phyloP scores from a whole-genome alignment of 2,113 vertebrate genomes.

The human (Homo sapiens) region DNA sequence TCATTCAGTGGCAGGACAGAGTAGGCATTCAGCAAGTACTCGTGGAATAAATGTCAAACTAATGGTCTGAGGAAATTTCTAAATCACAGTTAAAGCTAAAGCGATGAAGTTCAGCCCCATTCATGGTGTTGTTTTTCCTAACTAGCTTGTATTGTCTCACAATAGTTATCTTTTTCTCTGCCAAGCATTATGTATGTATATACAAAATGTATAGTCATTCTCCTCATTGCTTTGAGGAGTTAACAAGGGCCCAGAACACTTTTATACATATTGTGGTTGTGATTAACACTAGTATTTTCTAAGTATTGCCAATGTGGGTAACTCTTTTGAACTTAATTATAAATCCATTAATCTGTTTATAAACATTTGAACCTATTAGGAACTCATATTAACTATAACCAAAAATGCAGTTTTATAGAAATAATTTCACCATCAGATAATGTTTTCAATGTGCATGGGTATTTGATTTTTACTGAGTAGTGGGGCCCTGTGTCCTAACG shows the following conservation, averaged over 20 bases:
- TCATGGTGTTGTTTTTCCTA: accelerated
- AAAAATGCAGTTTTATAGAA: background rate
- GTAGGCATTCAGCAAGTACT: too few relatives aligned
- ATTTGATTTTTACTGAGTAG: background rate
- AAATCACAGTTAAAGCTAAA: background rate
- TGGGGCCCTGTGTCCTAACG: background rate
- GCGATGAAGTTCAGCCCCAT: accelerated
- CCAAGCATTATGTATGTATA: background rate
- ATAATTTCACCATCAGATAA: background rate
- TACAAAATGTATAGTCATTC: background rate
- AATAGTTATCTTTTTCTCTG: background rate
- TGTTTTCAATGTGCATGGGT: background rate
- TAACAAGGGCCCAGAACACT: background rate
- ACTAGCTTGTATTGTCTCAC: background rate
- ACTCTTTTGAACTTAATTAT: background rate
- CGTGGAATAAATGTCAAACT: background rate
- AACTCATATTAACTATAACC: background rate
- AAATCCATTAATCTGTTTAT: background rate
- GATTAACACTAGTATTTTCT: background rate
- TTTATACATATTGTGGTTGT: background rate
- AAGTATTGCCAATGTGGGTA: background rate
- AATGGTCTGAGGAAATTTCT: background rate
- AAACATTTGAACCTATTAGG: background rate
- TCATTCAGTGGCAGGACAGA: background rate
- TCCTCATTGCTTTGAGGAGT: background rate